Percentiles rank a stretch among this genome's conserved stretches.
Evolutionary conservation across 2,113 vertebrate species (phyloP).

Genomic region (Baryphthengus martii): DNA sequence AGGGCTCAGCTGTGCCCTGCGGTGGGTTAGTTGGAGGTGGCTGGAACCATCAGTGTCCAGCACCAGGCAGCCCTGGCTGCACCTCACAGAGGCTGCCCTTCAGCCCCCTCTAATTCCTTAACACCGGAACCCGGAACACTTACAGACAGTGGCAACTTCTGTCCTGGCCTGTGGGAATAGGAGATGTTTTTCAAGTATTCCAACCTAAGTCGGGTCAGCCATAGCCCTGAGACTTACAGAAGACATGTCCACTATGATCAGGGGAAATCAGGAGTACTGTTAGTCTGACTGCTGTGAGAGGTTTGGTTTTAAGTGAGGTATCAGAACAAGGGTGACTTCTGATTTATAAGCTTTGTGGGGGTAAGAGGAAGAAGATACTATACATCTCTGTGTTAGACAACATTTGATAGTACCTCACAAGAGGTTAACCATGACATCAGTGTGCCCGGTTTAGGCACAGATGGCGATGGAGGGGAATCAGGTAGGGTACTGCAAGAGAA

Average conservation of each 20-base stretch:
- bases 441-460: accelerated
- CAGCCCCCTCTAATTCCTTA: background rate
- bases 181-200: background rate
- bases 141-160: background rate
- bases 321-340: background rate
- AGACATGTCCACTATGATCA: accelerated
- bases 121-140: accelerated
- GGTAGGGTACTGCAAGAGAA: background rate
- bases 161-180: background rate
- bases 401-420: background rate
- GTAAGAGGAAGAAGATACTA: background rate
- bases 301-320: background rate
- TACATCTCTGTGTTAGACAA: background rate
- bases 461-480: accelerated
- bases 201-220: background rate
- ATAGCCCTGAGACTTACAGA: background rate
- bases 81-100: background rate
- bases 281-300: background rate
- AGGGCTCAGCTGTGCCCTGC: no score
- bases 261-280: background rate
- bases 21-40: no score
- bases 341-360: background rate
- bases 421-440: background rate
- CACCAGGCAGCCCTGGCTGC: no score
- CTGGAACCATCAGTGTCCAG: no score